A percentile compares a stretch with the other conserved stretches of the same genome.
phyloP scores from a whole-genome alignment of 2,113 vertebrate species.

The Oreochromis spilurus region DNA sequence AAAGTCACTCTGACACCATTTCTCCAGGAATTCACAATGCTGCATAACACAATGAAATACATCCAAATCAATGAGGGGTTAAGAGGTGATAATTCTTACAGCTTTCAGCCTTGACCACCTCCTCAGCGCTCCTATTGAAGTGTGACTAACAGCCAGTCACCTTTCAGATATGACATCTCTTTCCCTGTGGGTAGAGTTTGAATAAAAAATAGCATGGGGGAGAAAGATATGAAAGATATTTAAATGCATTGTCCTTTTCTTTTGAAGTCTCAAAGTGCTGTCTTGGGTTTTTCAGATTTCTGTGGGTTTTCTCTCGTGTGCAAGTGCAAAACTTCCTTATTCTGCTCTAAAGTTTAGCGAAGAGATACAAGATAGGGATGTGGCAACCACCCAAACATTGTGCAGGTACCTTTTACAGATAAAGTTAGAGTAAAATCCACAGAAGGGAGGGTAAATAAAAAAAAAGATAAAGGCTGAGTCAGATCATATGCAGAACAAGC shows the following conservation, averaged over 20 bases:
- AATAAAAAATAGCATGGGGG: not conserved
- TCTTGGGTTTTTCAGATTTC: conserved; percentile 37
- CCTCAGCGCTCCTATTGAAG: conserved; percentile 14
- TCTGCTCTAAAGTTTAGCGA: conserved; percentile 39
- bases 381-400: conserved; percentile 30
- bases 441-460: not conserved
- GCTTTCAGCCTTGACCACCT: conserved; percentile 36
- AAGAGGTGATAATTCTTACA: conserved; percentile 48
- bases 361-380: conserved; percentile 16
- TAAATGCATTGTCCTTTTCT: conserved; percentile 44
- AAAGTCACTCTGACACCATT: conserved; percentile 45
- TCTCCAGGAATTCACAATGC: conserved; percentile 41
- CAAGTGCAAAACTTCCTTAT: conserved; percentile 40
- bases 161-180: conserved; percentile 36
- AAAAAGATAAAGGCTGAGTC: conserved; percentile 29
- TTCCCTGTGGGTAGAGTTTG: conserved; percentile 2
- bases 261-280: conserved; percentile 54
- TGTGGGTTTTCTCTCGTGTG: conserved; percentile 44
- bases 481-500: conserved; percentile 13
- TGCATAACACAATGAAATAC: conserved; percentile 37
- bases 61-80: conserved; percentile 54
- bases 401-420: conserved; percentile 42
- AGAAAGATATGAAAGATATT: conserved; percentile 38
- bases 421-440: conserved; percentile 29
- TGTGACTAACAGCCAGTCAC: conserved; percentile 35